These are phyloP conservation scores for Drosophila picticornis DNA, from an alignment of 2,888 invertebrate genomes.

Conservation along the genomic window DNA sequence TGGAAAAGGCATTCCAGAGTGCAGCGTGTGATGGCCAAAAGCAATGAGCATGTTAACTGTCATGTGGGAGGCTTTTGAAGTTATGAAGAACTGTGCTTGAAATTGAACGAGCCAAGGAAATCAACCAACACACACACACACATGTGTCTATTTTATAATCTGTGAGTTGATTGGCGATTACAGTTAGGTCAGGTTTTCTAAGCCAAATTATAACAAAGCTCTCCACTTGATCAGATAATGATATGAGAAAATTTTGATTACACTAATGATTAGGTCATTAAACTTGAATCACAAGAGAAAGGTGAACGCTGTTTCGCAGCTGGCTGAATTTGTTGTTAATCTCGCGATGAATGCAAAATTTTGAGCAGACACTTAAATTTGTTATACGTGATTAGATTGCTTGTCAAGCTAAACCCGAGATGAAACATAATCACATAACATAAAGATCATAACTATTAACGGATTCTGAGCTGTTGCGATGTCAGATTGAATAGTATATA, in stretches of 20 bases:
- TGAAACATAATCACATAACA: not conserved
- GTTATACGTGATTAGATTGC: not conserved
- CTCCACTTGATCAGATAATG: constrained; percentile 23
- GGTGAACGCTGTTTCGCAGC: not conserved
- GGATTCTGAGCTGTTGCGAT: no score
- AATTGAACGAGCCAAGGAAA: not conserved
- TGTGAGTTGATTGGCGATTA: constrained; percentile 15
- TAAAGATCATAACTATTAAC: not conserved
- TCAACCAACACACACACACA: not conserved
- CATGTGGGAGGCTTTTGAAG: constrained; percentile 54
- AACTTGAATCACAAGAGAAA: constrained; percentile 8
- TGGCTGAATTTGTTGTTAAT: not conserved
- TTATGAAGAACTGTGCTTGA: constrained; percentile 23
- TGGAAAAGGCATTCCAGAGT: constrained; percentile 51
- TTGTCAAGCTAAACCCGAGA: not conserved
- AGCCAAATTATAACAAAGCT: constrained; percentile 12
- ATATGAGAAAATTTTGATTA: constrained; percentile 7
- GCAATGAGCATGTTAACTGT: constrained; percentile 47
- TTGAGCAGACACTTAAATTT: not conserved
- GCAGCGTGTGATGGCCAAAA: constrained; percentile 62
- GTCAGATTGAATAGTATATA: not conserved
- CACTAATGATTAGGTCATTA: constrained; percentile 11
- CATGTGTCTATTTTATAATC: constrained; percentile 15
- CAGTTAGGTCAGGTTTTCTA: constrained; percentile 4
- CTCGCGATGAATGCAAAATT: not conserved